phyloP scores from a whole-genome alignment of 2,113 vertebrate species.

The Phainopepla nitens region DNA sequence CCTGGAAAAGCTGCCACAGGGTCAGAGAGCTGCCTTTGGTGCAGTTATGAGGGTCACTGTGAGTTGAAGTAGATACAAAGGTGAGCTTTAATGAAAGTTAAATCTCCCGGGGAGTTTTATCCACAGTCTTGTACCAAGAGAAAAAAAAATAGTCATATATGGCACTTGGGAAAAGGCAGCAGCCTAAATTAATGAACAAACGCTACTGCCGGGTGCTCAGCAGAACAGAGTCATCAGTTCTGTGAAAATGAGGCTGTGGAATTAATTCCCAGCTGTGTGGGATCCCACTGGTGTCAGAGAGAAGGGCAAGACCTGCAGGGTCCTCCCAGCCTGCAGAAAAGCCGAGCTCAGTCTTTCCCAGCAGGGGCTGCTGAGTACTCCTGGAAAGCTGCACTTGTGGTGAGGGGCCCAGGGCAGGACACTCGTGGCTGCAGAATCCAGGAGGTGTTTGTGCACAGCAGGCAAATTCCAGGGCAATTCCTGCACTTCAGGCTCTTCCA shows the following conservation, averaged over 20 bases:
- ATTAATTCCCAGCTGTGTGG: not conserved
- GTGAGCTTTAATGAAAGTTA: not conserved
- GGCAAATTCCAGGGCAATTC: not conserved
- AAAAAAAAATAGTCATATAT: not conserved
- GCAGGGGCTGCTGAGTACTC: not conserved
- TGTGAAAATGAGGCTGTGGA: not conserved
- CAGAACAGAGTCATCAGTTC: not conserved
- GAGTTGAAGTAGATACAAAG: not conserved
- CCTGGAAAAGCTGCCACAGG: not conserved
- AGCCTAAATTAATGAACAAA: constrained; percentile 10
- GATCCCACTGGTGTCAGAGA: not conserved
- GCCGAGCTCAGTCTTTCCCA: not conserved
- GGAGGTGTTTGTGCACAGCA: fast-evolving
- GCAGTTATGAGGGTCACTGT: not conserved
- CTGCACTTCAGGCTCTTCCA: not conserved
- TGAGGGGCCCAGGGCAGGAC: not conserved
- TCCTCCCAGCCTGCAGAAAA: not conserved
- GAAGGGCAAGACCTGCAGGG: not conserved
- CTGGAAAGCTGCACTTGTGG: not conserved
- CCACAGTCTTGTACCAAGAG: not conserved
- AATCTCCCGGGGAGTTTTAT: not conserved
- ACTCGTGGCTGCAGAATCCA: not conserved
- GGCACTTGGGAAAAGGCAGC: not conserved
- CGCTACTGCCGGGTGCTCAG: not conserved
- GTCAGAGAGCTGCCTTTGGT: not conserved